Percentiles rank a stretch among this genome's conserved stretches.
Conservation (phyloP, 2,113 vertebrate species). For the Callopanchax toddi region DNA sequence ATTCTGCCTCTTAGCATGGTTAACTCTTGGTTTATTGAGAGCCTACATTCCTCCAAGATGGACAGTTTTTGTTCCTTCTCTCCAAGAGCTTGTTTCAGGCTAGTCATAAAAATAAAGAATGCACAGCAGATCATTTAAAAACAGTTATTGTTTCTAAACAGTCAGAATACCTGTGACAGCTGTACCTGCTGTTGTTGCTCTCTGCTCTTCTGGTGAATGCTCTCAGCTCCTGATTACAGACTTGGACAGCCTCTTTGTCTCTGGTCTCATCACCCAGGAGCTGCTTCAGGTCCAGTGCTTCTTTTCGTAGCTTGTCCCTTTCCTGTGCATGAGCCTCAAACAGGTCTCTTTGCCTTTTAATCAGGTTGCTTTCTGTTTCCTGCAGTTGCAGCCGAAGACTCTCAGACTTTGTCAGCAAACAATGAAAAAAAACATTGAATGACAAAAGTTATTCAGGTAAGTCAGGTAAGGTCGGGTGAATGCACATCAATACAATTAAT, state of each 20-base stretch:
- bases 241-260: slow-evolving; percentile 79
- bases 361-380: slow-evolving; percentile 69
- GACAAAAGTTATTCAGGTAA: no score
- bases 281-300: slow-evolving; percentile 73
- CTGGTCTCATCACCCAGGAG: slow-evolving; percentile 69
- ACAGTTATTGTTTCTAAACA: background rate
- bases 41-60: slow-evolving; percentile 76
- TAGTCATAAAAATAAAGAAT: slow-evolving; percentile 36
- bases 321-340: slow-evolving; percentile 76
- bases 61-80: slow-evolving; percentile 79
- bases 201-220: slow-evolving; percentile 73
- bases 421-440: slow-evolving; percentile 10
- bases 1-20: slow-evolving; percentile 70
- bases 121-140: no score
- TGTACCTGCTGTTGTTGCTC: slow-evolving; percentile 85
- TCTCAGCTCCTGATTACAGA: slow-evolving; percentile 81
- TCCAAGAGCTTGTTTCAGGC: slow-evolving; percentile 78
- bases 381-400: slow-evolving; percentile 72
- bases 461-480: no score
- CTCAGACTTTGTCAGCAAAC: slow-evolving; percentile 71
- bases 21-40: slow-evolving; percentile 71
- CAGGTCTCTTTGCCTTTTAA: slow-evolving; percentile 66
- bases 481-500: background rate
- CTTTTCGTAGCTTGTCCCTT: slow-evolving; percentile 71
- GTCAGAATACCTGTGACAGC: background rate